Evolutionary conservation across 2,113 vertebrate genomes (phyloP).

Genomic region (Microtus montanus): DNA sequence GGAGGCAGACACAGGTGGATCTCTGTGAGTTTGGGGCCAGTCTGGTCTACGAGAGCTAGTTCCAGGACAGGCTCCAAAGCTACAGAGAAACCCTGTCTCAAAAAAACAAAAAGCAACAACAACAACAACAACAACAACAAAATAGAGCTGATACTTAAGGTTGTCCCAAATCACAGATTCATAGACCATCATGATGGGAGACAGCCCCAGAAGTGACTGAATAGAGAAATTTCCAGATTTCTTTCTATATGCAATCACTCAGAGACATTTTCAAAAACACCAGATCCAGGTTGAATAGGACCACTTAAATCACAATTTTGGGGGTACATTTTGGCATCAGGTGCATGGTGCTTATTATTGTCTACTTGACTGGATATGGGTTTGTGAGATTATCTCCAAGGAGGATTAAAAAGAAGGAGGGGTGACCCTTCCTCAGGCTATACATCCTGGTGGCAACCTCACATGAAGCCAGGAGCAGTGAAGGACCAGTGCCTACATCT

Average conservation of each 20-base stretch:
- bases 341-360: neutral
- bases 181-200: neutral
- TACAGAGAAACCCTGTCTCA: no score
- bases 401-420: neutral
- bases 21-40: no score
- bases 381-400: neutral
- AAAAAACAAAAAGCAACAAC: no score
- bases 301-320: neutral
- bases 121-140: no score
- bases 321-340: neutral
- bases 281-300: neutral
- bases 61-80: no score
- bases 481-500: neutral
- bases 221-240: slow-evolving; percentile 26
- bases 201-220: neutral
- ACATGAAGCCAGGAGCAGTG: neutral
- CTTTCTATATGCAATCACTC: neutral
- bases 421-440: neutral
- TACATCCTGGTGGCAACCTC: neutral
- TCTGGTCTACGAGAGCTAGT: no score
- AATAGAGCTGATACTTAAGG: slow-evolving; percentile 8
- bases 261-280: slow-evolving; percentile 1
- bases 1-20: no score
- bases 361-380: neutral
- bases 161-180: neutral